Evolutionary conservation across 1,140 invertebrate species (phyloP).

Genomic region (Pachyrhynchus sulphureomaculatus): DNA sequence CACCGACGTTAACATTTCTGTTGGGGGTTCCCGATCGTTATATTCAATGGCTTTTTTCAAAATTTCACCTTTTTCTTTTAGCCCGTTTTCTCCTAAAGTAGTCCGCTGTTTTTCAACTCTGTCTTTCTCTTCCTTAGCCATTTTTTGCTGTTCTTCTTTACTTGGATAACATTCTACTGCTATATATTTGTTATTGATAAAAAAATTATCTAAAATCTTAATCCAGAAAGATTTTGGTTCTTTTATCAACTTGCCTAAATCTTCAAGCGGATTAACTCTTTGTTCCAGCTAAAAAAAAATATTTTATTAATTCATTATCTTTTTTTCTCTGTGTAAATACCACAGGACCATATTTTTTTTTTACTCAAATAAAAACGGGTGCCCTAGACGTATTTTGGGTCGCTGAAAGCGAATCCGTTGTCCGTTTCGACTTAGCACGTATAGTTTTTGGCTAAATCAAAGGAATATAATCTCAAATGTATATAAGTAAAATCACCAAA

Average conservation of each 20-base stretch:
- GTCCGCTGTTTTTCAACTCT: conserved; percentile 66
- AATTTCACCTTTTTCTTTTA: conserved; percentile 62
- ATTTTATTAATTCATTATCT: too few species aligned
- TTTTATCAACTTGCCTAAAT: conserved; percentile 62
- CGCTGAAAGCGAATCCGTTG: too few species aligned
- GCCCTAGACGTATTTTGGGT: too few species aligned
- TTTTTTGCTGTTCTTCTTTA: conserved; percentile 58
- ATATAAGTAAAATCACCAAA: too few species aligned
- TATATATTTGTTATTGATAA: conserved; percentile 62
- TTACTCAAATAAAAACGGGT: too few species aligned
- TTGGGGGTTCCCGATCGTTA: conserved; percentile 75
- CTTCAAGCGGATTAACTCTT: conserved; percentile 69
- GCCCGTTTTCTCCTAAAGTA: conserved; percentile 65
- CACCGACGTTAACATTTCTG: conserved; percentile 67
- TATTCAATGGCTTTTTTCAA: conserved; percentile 69
- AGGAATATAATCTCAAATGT: too few species aligned
- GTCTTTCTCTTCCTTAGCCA: conserved; percentile 63
- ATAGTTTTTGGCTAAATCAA: too few species aligned
- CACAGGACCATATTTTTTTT: too few species aligned
- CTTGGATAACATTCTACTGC: conserved; percentile 60
- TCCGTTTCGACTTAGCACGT: too few species aligned
- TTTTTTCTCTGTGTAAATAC: neutral
- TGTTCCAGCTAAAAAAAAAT: conserved; percentile 69
- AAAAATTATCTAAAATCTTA: conserved; percentile 68
- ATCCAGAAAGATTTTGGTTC: conserved; percentile 73